phyloP scores from a whole-genome alignment of 1,140 invertebrate genomes.

The Charaxes varanes region DNA sequence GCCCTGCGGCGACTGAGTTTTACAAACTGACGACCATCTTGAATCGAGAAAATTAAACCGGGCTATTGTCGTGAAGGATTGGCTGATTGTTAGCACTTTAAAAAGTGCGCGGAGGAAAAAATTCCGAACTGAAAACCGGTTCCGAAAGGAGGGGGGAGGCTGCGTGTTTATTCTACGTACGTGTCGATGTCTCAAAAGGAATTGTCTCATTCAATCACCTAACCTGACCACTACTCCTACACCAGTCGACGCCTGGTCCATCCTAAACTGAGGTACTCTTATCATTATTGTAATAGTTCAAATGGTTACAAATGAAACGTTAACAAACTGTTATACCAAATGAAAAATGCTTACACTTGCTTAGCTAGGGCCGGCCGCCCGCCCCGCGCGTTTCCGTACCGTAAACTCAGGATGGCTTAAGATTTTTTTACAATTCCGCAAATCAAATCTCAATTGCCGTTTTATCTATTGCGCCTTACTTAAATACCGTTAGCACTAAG shows the following conservation, averaged over 20 bases:
- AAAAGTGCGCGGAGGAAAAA: slow-evolving; percentile 26
- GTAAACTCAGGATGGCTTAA: slow-evolving; percentile 60
- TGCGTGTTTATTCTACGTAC: slow-evolving; percentile 49
- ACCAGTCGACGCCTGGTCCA: slow-evolving; percentile 72
- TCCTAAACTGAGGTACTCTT: slow-evolving; percentile 70
- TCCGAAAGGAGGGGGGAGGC: slow-evolving; percentile 50
- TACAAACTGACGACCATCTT: slow-evolving; percentile 44
- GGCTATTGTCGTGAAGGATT: slow-evolving; percentile 55
- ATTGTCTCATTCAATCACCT: slow-evolving; percentile 50
- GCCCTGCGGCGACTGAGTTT: slow-evolving; percentile 68
- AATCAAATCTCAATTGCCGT: slow-evolving; percentile 54
- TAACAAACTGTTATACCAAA: slow-evolving; percentile 70
- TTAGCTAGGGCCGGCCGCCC: slow-evolving; percentile 62
- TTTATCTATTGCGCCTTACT: slow-evolving; percentile 58
- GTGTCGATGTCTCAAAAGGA: slow-evolving; percentile 61
- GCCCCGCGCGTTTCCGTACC: slow-evolving; percentile 45
- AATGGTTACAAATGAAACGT: slow-evolving; percentile 70
- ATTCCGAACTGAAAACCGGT: slow-evolving; percentile 68
- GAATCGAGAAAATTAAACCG: slow-evolving; percentile 61
- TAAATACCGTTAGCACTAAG: slow-evolving; percentile 65
- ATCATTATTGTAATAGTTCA: slow-evolving; percentile 70
- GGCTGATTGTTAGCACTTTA: slow-evolving; percentile 31
- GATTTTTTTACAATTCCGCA: slow-evolving; percentile 53
- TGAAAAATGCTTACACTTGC: slow-evolving; percentile 69
- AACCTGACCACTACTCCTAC: slow-evolving; percentile 58